Evolutionary conservation across 2,113 vertebrate genomes (phyloP).

Genomic region (Elaphurus davidianus): DNA sequence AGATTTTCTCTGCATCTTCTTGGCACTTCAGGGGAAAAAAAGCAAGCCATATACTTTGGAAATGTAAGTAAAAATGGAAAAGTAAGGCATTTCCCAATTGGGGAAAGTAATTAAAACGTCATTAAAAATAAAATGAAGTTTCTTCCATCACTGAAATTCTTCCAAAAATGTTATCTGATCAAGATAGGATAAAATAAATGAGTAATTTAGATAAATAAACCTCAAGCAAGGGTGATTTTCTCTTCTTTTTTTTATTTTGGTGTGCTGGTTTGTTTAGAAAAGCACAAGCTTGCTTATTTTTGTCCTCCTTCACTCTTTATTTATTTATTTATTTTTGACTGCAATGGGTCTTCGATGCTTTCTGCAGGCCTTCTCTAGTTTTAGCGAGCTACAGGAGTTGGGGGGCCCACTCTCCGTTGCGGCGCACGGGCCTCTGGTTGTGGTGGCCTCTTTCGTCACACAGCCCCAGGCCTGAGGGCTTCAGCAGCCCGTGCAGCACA

Average conservation of each 20-base stretch:
- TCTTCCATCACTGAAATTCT: not conserved
- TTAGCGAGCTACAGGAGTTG: not conserved
- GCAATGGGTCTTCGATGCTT: not conserved
- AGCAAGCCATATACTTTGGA: not conserved
- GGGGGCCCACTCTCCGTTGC: fast-evolving
- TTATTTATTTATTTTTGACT: not conserved
- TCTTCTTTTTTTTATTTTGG: not conserved
- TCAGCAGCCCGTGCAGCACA: not conserved
- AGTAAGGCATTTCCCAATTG: not conserved
- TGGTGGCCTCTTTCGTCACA: fast-evolving
- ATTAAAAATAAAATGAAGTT: not conserved
- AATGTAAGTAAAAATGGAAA: not conserved
- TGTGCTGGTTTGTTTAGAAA: not conserved
- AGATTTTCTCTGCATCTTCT: not conserved
- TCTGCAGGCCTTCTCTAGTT: not conserved
- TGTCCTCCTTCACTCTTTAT: not conserved
- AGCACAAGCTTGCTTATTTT: not conserved
- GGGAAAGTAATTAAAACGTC: not conserved
- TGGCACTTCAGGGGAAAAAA: not conserved
- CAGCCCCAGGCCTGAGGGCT: not conserved
- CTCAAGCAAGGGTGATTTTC: not conserved
- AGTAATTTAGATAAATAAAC: not conserved
- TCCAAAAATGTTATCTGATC: not conserved
- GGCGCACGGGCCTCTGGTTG: fast-evolving
- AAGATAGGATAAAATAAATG: not conserved